Percentiles rank a stretch among this genome's conserved stretches.
phyloP scores from a whole-genome alignment of 2,888 invertebrate genomes.

The Oscheius myriophilus region DNA sequence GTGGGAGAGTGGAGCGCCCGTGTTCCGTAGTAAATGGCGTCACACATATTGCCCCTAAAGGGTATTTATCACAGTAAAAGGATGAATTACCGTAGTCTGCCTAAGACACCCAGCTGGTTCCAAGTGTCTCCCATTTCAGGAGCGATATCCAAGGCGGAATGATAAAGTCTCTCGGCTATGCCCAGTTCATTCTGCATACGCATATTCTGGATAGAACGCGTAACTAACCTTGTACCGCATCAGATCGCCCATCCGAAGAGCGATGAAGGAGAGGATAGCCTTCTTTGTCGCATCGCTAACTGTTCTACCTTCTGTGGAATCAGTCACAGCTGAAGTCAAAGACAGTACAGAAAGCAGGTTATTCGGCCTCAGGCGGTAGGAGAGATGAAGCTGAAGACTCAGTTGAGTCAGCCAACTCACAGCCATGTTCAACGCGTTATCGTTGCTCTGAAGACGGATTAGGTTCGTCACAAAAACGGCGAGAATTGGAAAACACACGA shows the following conservation, averaged over 20 bases:
- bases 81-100: slow-evolving; percentile 10
- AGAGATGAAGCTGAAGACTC: neutral
- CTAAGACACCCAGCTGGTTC: slow-evolving; percentile 46
- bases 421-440: slow-evolving; percentile 19
- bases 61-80: neutral
- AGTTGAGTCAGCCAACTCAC: slow-evolving; percentile 17
- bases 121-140: slow-evolving; percentile 43
- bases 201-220: neutral
- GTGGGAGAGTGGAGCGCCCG: slow-evolving; percentile 38
- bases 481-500: no score
- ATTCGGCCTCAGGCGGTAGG: neutral
- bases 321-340: neutral
- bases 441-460: slow-evolving; percentile 13
- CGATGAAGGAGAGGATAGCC: slow-evolving; percentile 24
- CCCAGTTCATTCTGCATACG: slow-evolving; percentile 28
- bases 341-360: neutral
- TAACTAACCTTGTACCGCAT: slow-evolving; percentile 48
- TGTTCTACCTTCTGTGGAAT: neutral
- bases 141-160: slow-evolving; percentile 33
- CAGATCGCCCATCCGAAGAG: slow-evolving; percentile 53
- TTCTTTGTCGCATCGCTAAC: neutral
- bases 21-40: slow-evolving; percentile 40
- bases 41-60: slow-evolving; percentile 5
- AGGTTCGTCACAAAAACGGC: no score
- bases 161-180: slow-evolving; percentile 36